Base-by-base conservation (phyloP, 2,113 vertebrate genomes). In the Rhinolophus ferrumequinum region DNA sequence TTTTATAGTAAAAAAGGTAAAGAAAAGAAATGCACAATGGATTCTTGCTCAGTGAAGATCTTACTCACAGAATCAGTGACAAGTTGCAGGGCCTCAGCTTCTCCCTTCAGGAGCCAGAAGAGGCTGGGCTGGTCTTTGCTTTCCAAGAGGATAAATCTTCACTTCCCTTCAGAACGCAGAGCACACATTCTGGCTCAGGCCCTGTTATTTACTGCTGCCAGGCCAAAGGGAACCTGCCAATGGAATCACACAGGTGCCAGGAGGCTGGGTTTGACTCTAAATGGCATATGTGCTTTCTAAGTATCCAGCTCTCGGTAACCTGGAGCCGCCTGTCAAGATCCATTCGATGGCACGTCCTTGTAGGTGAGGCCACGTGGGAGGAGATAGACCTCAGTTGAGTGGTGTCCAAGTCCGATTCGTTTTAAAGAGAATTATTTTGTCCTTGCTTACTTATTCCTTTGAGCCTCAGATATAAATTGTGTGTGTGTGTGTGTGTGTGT, bases 221-320 rank as follows among this genome's bases (percentile, higher is more conserved):
- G 90, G 86, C 88, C 77, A 70, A 70, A 28, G 22, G 60, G 67
- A 83, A 58, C 67, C 41, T 56, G 95, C 95, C 95, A 94, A 90
- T 47, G 88, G 77, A 83, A 76, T 90, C 92, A 82, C 64, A 58
- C 82, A 95, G 96, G 96, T 97, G 95, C 97, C 97, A 96, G 95
- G 47, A 96, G 95, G 47, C 70, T 70, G 64, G 18, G 24, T 80
- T 47, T 82, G 35, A 67, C 62, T 96, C 38, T 94, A 67, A 86
- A 72, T 82, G 94, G 81, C 56, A 80, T 79, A 21, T 91, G 93
- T 87, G 94, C 88, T 93, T 95, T 96, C 84, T 92, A 62, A 93
- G 76, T 90, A 60, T 77, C 38, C 50, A 58, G 66, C n/a, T 89
- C 28, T 52, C 80, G 66, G 26, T 72, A 84, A 94, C 50, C 72